These are phyloP conservation scores for Mirza zaza DNA, from an alignment of 2,113 vertebrate genomes.

Conservation along the genomic window DNA sequence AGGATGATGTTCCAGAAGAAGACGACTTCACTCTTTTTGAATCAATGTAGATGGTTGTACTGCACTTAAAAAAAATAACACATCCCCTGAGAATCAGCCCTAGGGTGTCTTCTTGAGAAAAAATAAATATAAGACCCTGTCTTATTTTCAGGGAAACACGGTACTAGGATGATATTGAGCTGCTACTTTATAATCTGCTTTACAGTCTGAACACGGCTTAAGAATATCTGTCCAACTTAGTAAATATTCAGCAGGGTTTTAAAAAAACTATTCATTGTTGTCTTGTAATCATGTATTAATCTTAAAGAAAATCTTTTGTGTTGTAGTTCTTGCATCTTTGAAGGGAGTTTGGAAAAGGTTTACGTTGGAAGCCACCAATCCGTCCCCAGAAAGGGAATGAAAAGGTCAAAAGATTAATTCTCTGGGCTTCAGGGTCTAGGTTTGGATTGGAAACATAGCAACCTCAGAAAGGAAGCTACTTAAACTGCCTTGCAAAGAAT, in stretches of 20 bases:
- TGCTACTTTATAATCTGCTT: neutral
- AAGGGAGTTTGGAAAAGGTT: conserved; percentile 31
- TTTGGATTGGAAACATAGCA: neutral
- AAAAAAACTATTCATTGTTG: neutral
- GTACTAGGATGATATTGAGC: neutral
- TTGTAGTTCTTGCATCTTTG: neutral
- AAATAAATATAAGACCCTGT: too few species aligned
- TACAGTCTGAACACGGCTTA: neutral
- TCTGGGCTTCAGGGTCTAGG: neutral
- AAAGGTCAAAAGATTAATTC: conserved; percentile 25
- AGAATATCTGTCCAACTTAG: conserved; percentile 16
- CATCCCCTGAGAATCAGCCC: too few species aligned
- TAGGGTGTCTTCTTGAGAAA: too few species aligned
- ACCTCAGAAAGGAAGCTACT: neutral
- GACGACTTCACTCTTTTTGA: too few species aligned
- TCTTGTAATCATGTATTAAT: neutral
- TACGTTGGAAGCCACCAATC: neutral
- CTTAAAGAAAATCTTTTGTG: conserved; percentile 25
- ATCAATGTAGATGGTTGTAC: too few species aligned
- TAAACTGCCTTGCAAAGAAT: conserved; percentile 36
- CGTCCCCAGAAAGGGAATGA: neutral
- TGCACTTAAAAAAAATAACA: too few species aligned
- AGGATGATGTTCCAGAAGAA: too few species aligned
- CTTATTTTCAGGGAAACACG: too few species aligned
- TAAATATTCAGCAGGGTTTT: neutral